Evolutionary conservation across 2,113 vertebrate species (phyloP).

Genomic region (Oreotrochilus melanogaster): DNA sequence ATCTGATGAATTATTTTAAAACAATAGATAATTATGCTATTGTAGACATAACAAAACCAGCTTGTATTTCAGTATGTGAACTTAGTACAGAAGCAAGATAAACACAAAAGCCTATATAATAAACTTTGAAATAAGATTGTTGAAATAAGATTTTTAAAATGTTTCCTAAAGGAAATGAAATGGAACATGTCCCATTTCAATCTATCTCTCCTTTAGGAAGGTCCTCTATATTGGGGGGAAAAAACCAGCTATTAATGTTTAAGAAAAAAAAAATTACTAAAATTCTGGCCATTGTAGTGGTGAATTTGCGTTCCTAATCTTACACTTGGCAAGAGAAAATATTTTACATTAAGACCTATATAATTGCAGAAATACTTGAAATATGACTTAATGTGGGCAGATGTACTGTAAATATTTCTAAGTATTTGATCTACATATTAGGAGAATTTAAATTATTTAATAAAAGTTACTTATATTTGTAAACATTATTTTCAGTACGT

Average conservation of each 20-base stretch:
- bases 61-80: background rate
- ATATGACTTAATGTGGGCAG: background rate
- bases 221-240: background rate
- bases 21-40: background rate
- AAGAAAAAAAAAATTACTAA: background rate
- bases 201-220: background rate
- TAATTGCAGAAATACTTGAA: background rate
- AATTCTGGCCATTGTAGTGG: background rate
- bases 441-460: background rate
- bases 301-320: background rate
- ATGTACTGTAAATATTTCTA: background rate
- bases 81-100: background rate
- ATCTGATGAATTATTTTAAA: background rate
- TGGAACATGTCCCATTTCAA: background rate
- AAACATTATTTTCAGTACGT: background rate
- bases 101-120: background rate
- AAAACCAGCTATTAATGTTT: background rate
- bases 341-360: background rate
- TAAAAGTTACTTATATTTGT: background rate
- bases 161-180: background rate
- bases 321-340: background rate
- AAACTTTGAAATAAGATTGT: background rate
- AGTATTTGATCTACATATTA: background rate
- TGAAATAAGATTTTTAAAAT: background rate
- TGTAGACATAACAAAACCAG: background rate